Conservation (phyloP, 1,140 invertebrate species). For the Trichonephila clavata region DNA sequence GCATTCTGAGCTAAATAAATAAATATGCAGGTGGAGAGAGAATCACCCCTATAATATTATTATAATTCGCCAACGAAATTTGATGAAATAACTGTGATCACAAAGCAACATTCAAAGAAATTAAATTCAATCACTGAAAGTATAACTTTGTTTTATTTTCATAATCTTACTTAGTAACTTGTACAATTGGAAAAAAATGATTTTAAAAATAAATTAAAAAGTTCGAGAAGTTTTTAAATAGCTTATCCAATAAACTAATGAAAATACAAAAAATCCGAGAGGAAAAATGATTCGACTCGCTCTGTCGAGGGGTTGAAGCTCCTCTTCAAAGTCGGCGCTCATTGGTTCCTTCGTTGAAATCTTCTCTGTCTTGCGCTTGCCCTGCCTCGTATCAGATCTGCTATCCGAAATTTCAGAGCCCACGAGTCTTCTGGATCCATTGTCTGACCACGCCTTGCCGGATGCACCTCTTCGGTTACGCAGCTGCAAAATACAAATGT, state of each 20-base stretch:
- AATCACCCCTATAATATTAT: too few species aligned
- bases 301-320: slow-evolving; percentile 20
- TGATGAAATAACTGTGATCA: too few species aligned
- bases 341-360: not conserved
- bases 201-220: too few species aligned
- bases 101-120: too few species aligned
- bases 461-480: not conserved
- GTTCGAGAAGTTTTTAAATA: not conserved
- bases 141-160: too few species aligned
- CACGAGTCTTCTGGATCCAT: not conserved
- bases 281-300: slow-evolving; percentile 24
- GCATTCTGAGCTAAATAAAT: too few species aligned
- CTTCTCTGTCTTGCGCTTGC: not conserved
- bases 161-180: too few species aligned
- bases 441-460: not conserved
- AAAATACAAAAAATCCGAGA: slow-evolving; percentile 31
- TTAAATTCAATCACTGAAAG: too few species aligned
- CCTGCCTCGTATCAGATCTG: not conserved
- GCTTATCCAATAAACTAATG: slow-evolving; percentile 31
- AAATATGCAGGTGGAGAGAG: too few species aligned
- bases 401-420: not conserved
- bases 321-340: slow-evolving; percentile 39
- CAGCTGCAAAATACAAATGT: not conserved
- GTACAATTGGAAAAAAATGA: too few species aligned
- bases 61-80: too few species aligned